A percentile compares a stretch with the other conserved stretches of the same genome.
phyloP scores from a whole-genome alignment of 2,797 vertebrate species.

The Onychomys arenicola region DNA sequence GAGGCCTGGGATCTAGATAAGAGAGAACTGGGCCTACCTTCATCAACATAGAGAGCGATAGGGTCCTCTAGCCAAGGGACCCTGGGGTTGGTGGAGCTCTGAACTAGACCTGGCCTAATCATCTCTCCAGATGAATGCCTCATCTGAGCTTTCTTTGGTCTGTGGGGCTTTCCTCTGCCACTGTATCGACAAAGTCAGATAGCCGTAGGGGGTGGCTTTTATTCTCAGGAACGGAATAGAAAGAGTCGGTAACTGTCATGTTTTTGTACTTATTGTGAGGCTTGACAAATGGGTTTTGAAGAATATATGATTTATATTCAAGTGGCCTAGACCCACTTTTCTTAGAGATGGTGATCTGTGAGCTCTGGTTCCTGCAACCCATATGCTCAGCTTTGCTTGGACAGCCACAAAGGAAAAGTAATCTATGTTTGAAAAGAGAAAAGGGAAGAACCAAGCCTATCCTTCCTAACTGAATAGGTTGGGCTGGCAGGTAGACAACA shows the following conservation, averaged over 20 bases:
- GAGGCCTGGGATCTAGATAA: not conserved
- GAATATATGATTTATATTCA: not conserved
- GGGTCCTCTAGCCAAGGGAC: not conserved
- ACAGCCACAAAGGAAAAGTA: not conserved
- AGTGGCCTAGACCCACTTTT: not conserved
- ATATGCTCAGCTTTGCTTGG: not conserved
- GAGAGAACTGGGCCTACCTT: not conserved
- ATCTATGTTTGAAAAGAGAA: not conserved
- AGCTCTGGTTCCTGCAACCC: not conserved
- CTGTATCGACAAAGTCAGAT: not conserved
- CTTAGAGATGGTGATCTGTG: not conserved
- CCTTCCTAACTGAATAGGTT: not conserved
- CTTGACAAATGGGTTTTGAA: not conserved
- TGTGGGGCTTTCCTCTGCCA: not conserved
- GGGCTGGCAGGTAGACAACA: not conserved
- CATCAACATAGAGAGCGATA: not conserved
- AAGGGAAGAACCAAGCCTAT: not conserved
- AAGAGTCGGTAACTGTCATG: not conserved
- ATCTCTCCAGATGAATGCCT: not conserved
- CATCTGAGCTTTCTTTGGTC: not conserved
- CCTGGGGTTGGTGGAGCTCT: not conserved
- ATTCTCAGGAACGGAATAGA: not conserved
- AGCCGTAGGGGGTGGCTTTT: not conserved
- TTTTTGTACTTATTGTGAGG: slow-evolving; percentile 37
- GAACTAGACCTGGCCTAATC: not conserved